A percentile compares a stretch with the other conserved stretches of the same genome.
Conservation (phyloP, 2,113 vertebrate species). For the Nothocercus nigrocapillus region DNA sequence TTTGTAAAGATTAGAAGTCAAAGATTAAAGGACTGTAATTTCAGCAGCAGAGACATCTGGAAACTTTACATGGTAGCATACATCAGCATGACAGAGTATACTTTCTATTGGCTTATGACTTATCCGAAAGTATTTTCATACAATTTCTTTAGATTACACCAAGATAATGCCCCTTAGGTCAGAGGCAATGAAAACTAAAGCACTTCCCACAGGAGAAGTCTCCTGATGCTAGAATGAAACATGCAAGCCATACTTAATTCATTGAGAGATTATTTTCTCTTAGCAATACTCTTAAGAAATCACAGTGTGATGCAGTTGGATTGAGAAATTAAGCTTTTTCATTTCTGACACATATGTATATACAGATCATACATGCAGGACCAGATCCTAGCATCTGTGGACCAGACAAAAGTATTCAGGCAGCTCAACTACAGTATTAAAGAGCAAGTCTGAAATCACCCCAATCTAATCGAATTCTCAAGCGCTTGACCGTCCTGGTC, state of each 20-base stretch:
- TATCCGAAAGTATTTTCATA: not conserved
- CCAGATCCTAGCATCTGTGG: not conserved
- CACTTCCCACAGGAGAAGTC: not conserved
- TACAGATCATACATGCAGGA: not conserved
- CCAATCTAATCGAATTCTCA: not conserved
- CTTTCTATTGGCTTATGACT: not conserved
- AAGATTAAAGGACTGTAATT: not conserved
- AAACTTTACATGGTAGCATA: not conserved
- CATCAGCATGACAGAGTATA: not conserved
- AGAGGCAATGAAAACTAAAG: not conserved
- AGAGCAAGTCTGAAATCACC: not conserved
- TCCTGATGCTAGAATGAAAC: not conserved
- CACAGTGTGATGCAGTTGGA: not conserved
- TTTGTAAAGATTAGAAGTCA: not conserved
- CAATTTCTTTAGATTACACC: not conserved
- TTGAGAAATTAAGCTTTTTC: not conserved
- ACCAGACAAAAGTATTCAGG: not conserved
- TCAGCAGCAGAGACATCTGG: not conserved
- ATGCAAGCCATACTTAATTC: accelerated
- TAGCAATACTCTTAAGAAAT: not conserved
- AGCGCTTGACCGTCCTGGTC: not conserved
- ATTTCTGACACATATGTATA: not conserved
- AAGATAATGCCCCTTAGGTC: not conserved
- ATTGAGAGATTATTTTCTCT: not conserved
- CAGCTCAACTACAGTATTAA: accelerated